Base-by-base conservation (phyloP, 2,888 invertebrate species). In the Seira sanloemensis region DNA sequence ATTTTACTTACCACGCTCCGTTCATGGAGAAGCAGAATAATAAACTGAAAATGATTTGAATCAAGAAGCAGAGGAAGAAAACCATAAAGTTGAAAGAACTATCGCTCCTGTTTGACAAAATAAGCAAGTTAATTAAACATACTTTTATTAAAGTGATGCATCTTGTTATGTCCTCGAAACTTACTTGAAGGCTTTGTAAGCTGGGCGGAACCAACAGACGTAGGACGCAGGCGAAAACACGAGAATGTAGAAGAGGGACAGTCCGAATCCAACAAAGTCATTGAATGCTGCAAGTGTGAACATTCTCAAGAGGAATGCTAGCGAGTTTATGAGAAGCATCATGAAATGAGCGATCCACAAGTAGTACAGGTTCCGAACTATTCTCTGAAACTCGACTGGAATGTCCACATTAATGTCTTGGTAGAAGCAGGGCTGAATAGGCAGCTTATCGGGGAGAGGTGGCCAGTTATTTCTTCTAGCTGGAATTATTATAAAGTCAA, bases 81-180 rank as follows among this genome's bases (percentile, higher is more conserved):
- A 98, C 97, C 97, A 99, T 99, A 91, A 99, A 99, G 92, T 98
- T 99, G 93, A 99, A 98, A 1, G 99, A 99, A 90, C 98, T 98
- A 92, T 99, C 99, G 91, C 96, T 97, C 91, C 98, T 95, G 92
- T n/a, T n/a, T n/a, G n/a, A n/a, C n/a, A n/a, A 85, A 78, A 87
- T 87, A 88, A 85, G 85, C 75, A 84, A 80, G 12, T 19, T 27
- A 50, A 25, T 12, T 4, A n/a, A 73, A 19, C 1, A 21, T 21
- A 37, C 19, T 19, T 67, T 46, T 68, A n/a, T 37, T 18, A 71
- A 78, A 7, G 0, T 24, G 25, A 54, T 58, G 16, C 37, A 7
- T 37, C 12, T 37, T 50, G 21, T 21, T 67, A 5, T 26, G 12
- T 27, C 85, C n/a, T n/a, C n/a, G n/a, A n/a, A n/a, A n/a, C 85